These are phyloP conservation scores for Drosophila tristis DNA, from an alignment of 1,140 invertebrate species.

Conservation along the genomic window DNA sequence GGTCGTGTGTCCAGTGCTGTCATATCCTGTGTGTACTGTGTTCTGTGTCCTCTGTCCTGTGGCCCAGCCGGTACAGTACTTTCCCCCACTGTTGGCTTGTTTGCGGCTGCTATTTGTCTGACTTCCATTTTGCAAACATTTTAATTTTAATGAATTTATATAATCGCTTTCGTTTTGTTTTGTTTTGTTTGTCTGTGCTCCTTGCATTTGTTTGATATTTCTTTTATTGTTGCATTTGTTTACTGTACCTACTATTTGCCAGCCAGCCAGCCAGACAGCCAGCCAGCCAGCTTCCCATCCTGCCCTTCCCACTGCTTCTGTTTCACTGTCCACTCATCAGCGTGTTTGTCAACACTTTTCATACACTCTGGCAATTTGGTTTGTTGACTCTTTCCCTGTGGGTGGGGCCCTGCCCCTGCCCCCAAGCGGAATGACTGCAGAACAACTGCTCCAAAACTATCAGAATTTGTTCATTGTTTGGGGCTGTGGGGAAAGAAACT, in stretches of 20 bases:
- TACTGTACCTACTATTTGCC: background rate
- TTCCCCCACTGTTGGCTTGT: slow-evolving; percentile 14
- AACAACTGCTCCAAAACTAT: no score
- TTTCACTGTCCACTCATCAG: slow-evolving; percentile 10
- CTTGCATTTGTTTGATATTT: slow-evolving; percentile 22
- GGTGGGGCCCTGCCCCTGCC: background rate
- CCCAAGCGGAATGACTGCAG: no score
- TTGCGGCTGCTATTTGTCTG: slow-evolving; percentile 54
- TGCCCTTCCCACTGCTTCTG: slow-evolving; percentile 2
- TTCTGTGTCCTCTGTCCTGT: background rate
- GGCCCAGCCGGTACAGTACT: background rate
- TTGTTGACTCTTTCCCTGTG: slow-evolving; percentile 3
- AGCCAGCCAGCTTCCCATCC: slow-evolving; percentile 17
- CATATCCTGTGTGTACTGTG: background rate
- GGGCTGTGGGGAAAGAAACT: no score
- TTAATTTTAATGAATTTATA: slow-evolving; percentile 77
- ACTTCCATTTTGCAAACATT: slow-evolving; percentile 70
- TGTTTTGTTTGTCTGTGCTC: slow-evolving; percentile 4
- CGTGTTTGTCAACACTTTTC: slow-evolving; percentile 52
- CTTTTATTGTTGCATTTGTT: slow-evolving; percentile 19
- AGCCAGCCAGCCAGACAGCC: background rate
- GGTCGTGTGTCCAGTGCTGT: no score
- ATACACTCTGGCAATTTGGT: slow-evolving; percentile 39
- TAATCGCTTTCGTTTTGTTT: slow-evolving; percentile 54
- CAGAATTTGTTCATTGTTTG: no score